Evolutionary conservation across 2,113 vertebrate genomes (phyloP).

Genomic region (Periophthalmodon schlosseri): DNA sequence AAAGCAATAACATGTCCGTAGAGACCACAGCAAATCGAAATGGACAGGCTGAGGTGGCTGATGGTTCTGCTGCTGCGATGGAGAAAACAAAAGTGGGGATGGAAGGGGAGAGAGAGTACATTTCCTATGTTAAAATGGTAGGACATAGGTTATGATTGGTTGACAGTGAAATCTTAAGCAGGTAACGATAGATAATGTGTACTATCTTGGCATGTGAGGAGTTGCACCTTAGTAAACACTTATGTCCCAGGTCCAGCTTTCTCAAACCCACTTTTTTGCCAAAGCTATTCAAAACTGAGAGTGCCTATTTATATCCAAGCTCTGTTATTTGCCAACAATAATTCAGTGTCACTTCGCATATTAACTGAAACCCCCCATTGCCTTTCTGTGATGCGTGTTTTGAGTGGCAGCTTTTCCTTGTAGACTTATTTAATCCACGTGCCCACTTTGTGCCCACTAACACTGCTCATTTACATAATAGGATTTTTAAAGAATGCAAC

Average conservation of each 20-base stretch:
- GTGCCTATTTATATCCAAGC: not conserved
- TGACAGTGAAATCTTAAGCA: not conserved
- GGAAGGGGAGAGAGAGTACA: not conserved
- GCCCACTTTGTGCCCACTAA: constrained; percentile 38
- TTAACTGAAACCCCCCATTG: constrained; percentile 15
- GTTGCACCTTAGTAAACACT: too few relatives aligned
- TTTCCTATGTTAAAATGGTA: not conserved
- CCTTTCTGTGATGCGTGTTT: constrained; percentile 16
- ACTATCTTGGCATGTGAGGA: not conserved
- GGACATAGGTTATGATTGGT: not conserved
- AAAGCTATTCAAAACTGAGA: not conserved
- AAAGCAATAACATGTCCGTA: too few relatives aligned
- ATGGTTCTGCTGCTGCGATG: too few relatives aligned
- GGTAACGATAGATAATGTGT: not conserved
- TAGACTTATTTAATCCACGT: constrained; percentile 49
- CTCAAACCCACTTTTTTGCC: not conserved
- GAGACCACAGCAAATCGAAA: too few relatives aligned
- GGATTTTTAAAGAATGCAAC: constrained; percentile 40
- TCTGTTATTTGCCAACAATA: not conserved
- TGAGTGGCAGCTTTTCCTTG: constrained; percentile 51
- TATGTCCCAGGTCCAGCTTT: not conserved
- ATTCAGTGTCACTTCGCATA: not conserved
- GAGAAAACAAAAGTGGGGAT: not conserved
- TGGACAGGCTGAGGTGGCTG: too few relatives aligned
- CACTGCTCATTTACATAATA: constrained; percentile 59